phyloP scores from a whole-genome alignment of 2,888 invertebrate genomes.

The Idaea aversata region DNA sequence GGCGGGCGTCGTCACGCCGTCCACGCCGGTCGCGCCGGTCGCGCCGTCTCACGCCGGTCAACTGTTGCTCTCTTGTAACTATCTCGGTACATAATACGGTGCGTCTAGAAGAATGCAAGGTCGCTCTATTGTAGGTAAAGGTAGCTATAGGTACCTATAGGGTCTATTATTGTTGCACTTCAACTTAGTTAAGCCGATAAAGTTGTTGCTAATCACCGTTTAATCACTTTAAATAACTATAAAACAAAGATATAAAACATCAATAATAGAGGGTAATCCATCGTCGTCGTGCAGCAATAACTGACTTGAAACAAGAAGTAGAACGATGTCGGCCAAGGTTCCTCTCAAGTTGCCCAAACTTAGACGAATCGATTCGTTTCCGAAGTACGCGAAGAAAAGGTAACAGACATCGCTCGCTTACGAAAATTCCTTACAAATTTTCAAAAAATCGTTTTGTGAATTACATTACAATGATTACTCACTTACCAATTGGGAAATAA shows the following conservation, averaged over 20 bases:
- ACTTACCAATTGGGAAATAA: slow-evolving; percentile 17
- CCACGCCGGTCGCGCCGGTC: too few species aligned
- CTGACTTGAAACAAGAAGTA: slow-evolving; percentile 25
- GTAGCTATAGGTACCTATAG: too few species aligned
- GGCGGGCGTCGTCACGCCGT: slow-evolving; percentile 15
- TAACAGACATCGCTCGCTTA: neutral
- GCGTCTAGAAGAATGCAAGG: neutral
- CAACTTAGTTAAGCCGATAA: neutral
- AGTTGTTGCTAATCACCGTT: neutral
- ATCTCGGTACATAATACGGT: too few species aligned
- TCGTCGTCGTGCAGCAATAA: neutral
- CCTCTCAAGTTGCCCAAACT: slow-evolving; percentile 61
- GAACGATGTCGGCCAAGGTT: slow-evolving; percentile 67
- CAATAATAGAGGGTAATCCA: neutral
- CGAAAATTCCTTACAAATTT: neutral
- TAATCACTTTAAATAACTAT: slow-evolving; percentile 3
- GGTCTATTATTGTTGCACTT: neutral
- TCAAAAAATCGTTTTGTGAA: neutral
- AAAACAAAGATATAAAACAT: slow-evolving; percentile 7
- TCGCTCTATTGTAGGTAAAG: neutral
- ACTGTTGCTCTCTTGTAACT: neutral
- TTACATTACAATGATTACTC: neutral
- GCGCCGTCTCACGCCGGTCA: neutral
- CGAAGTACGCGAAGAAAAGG: neutral
- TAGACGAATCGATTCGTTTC: slow-evolving; percentile 51